Evolutionary conservation across 1,140 invertebrate species (phyloP), one percentile per base, ranked within the genome.

Genomic region (Amyelois transitella): DNA sequence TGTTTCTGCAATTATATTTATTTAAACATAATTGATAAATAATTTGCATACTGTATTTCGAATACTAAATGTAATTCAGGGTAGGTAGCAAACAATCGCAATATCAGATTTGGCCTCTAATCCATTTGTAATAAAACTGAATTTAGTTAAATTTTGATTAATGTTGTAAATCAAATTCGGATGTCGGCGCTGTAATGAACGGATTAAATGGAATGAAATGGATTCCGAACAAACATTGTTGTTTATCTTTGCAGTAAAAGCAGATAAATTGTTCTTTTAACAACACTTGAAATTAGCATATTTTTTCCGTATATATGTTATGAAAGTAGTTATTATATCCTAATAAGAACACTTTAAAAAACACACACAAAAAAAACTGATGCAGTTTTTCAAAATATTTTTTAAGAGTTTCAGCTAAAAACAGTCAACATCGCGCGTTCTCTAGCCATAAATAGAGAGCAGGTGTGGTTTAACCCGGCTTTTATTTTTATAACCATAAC

Each of bases 401-500:
- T 28, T 1, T 12, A 28, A 8, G 2, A 28, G 7, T 10, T 28
- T 6, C 6, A 45, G 43, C 17, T 19, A 19, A 19, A 21, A 48
- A 19, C 45, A 21, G 32, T 14, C 17, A 14, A 14, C 17, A 5
- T 38, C 12, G 32, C 32, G n/a, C n/a, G n/a, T n/a, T n/a, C n/a
- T 19, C 18, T 19, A 38, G 28, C 10, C 50, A 51, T 51, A 51
- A 51, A 51, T 51, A 51, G 45, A 51, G 8, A 25, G 17, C 50
- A 51, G 50, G 50, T 51, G 50, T 19, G 50, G 50, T 51, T 51
- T n/a, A 8, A 51, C 43, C 50, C 28, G n/a, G 18, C 28, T 20
- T 38, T 51, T 43, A 51, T 51, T 51, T 51, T 19, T 43, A 51
- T 43, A 38, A 43, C 22, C 25, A 51, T 51, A 51, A 49, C 21